These are phyloP conservation scores for Phthorimaea operculella DNA, from an alignment of 1,140 invertebrate species.

Conservation along the genomic window DNA sequence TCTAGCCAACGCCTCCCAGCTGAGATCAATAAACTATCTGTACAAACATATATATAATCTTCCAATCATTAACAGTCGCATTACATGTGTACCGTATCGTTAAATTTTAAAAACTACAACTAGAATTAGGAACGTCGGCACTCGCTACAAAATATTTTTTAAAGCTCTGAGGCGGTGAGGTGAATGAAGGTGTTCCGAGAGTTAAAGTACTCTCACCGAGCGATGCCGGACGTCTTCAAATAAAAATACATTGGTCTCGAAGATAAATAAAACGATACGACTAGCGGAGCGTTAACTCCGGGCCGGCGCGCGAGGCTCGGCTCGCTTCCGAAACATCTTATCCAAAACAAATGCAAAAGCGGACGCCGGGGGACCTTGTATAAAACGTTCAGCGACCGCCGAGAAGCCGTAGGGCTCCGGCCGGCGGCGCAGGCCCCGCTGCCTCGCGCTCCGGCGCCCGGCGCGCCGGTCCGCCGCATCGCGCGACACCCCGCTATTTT, in stretches of 20 bases:
- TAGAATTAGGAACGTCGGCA: constrained; percentile 46
- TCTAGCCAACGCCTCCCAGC: constrained; percentile 42
- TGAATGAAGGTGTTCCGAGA: constrained; percentile 18
- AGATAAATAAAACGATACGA: constrained; percentile 63
- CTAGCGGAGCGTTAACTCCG: constrained; percentile 32
- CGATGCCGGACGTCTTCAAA: constrained; percentile 39
- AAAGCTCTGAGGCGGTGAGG: constrained; percentile 52
- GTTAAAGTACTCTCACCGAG: constrained; percentile 28
- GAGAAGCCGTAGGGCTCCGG: constrained; percentile 4
- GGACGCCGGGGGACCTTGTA: constrained; percentile 14
- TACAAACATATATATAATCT: constrained; percentile 58
- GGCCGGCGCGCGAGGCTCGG: constrained; percentile 33
- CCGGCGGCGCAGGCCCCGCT: constrained; percentile 13
- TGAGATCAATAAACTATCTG: constrained; percentile 60
- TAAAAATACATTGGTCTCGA: constrained; percentile 62
- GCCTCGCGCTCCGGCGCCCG: constrained; percentile 16
- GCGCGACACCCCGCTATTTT: constrained; percentile 25
- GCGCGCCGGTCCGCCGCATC: constrained; percentile 15
- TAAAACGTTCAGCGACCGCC: constrained; percentile 21
- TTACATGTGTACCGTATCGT: constrained; percentile 48
- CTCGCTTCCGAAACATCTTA: constrained; percentile 44
- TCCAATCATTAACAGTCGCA: constrained; percentile 52
- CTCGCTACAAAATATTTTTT: constrained; percentile 34
- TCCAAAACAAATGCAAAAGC: constrained; percentile 57
- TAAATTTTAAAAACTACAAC: constrained; percentile 55